These are phyloP conservation scores for Drosophila kohkoa DNA, from an alignment of 1,140 invertebrate genomes.

Conservation along the genomic window DNA sequence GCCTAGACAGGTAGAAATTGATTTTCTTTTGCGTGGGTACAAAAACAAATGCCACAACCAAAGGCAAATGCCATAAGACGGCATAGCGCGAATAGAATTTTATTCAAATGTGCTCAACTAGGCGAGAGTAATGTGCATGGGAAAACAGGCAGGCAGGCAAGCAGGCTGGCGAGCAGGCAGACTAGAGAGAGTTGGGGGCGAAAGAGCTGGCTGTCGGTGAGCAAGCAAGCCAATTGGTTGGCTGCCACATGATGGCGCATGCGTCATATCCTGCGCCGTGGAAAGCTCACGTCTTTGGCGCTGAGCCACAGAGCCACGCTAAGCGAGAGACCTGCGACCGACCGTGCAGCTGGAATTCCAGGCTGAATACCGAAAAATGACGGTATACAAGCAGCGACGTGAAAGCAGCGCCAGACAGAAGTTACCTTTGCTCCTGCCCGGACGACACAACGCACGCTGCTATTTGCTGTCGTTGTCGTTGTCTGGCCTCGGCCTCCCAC, in stretches of 20 bases:
- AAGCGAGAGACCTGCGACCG: constrained; percentile 5
- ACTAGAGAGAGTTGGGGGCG: constrained; percentile 3
- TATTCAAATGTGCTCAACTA: constrained; percentile 83
- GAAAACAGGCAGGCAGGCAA: constrained; percentile 49
- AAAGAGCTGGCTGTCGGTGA: too few relatives aligned
- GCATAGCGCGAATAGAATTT: constrained; percentile 68
- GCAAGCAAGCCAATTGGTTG: constrained; percentile 69
- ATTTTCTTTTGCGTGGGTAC: constrained; percentile 42
- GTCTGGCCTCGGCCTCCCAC: constrained; percentile 62
- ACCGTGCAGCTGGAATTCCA: constrained; percentile 66
- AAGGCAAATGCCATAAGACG: constrained; percentile 36
- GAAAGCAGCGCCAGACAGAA: constrained; percentile 78
- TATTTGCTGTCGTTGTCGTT: constrained; percentile 70
- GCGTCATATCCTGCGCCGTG: constrained; percentile 75
- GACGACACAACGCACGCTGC: constrained; percentile 84
- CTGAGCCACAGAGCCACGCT: constrained; percentile 11
- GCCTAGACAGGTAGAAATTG: constrained; percentile 55
- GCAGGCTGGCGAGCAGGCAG: constrained; percentile 8
- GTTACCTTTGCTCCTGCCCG: constrained; percentile 85
- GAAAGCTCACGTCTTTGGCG: constrained; percentile 50
- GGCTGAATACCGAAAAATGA: constrained; percentile 77
- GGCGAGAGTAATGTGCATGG: constrained; percentile 79
- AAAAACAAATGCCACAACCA: constrained; percentile 20
- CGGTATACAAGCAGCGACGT: constrained; percentile 55
- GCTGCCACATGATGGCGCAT: constrained; percentile 58